These are phyloP conservation scores for Schizothorax lantsangensis DNA, from an alignment of 2,797 vertebrate genomes.

Conservation along the genomic window DNA sequence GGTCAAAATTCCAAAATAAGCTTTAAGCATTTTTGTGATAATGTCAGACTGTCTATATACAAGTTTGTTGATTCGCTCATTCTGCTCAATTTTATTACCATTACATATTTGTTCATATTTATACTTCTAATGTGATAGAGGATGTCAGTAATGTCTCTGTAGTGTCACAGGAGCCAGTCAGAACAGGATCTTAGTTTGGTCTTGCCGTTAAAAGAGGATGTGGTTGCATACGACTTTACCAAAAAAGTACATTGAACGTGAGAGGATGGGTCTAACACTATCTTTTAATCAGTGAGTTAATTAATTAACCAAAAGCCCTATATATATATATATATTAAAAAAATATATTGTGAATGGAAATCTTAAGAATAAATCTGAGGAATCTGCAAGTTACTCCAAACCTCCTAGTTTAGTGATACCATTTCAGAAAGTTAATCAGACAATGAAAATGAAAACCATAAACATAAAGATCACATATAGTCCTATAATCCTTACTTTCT, in stretches of 20 bases:
- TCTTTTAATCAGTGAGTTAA: not conserved
- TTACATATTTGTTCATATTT: not conserved
- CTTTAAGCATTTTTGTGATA: too few species aligned
- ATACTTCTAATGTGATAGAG: not conserved
- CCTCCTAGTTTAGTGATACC: not conserved
- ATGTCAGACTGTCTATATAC: not conserved
- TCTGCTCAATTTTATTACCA: not conserved
- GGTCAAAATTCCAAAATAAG: not conserved
- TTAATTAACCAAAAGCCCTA: not conserved
- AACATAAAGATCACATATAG: not conserved
- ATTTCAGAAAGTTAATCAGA: not conserved
- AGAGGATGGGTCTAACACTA: not conserved
- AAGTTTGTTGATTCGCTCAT: not conserved
- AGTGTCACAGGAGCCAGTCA: constrained; percentile 4
- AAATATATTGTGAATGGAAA: not conserved
- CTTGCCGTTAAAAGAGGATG: constrained; percentile 52
- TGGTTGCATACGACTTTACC: constrained; percentile 46
- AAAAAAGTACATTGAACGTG: constrained; percentile 35
- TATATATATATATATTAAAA: not conserved
- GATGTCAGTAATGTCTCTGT: not conserved
- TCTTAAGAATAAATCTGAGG: not conserved
- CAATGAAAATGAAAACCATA: not conserved
- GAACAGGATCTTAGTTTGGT: constrained; percentile 44
- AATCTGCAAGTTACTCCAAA: not conserved
- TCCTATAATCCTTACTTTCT: not conserved